Evolutionary conservation across 2,888 invertebrate genomes (phyloP), one percentile per base, ranked within the genome.

Genomic region (Sarcophaga variegata): DNA sequence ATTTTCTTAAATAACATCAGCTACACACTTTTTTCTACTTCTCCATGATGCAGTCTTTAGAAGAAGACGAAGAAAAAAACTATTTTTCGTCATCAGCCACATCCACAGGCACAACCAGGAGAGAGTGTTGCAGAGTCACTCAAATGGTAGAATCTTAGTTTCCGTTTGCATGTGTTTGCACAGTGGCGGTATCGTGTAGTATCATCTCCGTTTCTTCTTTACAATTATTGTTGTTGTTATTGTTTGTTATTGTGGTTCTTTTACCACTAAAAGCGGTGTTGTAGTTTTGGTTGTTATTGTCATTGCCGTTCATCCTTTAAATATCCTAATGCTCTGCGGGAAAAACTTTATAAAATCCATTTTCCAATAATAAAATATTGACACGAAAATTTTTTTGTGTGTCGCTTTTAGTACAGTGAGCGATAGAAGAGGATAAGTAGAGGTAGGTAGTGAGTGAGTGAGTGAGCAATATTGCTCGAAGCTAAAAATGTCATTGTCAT

Each of bases 291-390:
- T 54, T 54, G 54, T 54, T 54, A 37, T 37, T 37, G 71, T 25
- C 66, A 8, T 71, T 67, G 14, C 0, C 17, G 37, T 37, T 71
- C 67, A 66, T 20, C 22, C 62, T 54, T 62, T 12, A 76, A 66
- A 83, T 78, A 75, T 78, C 45, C 64, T 72, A 81, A 69, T 76
- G 62, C 85, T 77, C 74, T 70, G 85, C 69, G 70, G 81, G 77
- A 79, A 78, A 79, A 85, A 74, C 54, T 72, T 85, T 81, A 77
- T 60, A 60, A 81, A 85, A 85, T 74, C 81, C 82, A 77, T 82
- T 85, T 76, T 62, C 76, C 83, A 80, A 86, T 86, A 86, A 80
- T 76, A 86, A 82, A 80, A 86, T 86, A 86, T 86, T 86, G 86
- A 86, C 83, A 82, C 76, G 72, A n/a, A 20, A 63, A 37, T 59